phyloP scores from a whole-genome alignment of 1,140 invertebrate genomes.

The Tetramorium parvispinum region DNA sequence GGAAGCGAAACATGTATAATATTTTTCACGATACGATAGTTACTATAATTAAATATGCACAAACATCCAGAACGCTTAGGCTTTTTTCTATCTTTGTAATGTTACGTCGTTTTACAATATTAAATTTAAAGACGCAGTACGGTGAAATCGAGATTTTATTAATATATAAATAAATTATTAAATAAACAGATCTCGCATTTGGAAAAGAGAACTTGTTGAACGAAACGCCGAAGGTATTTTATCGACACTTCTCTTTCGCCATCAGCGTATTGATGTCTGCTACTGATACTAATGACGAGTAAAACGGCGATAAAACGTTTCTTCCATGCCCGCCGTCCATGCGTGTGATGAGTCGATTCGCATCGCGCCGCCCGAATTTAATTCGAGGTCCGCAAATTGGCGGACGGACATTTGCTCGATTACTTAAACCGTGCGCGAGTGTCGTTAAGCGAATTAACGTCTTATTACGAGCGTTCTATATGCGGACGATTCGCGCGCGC shows the following conservation, averaged over 20 bases:
- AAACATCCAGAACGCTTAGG: neutral
- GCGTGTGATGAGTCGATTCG: neutral
- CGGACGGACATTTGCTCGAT: slow-evolving; percentile 22
- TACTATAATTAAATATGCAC: neutral
- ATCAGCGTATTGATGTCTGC: neutral
- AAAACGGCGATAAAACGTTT: neutral
- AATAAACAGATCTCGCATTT: neutral
- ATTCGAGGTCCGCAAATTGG: slow-evolving; percentile 28
- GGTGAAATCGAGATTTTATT: neutral
- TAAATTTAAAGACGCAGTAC: neutral
- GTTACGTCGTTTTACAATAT: too few species aligned
- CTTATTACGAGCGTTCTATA: slow-evolving; percentile 32
- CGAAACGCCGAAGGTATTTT: neutral
- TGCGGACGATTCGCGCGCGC: slow-evolving; percentile 11
- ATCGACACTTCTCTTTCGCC: neutral
- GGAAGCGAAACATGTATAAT: neutral
- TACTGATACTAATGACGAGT: neutral
- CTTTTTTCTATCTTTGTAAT: neutral
- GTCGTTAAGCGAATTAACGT: slow-evolving; percentile 53
- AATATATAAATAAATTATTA: neutral
- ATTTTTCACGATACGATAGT: neutral
- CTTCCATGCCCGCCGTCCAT: neutral
- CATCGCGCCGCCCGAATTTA: neutral
- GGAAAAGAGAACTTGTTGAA: neutral
- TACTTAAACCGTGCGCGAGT: slow-evolving; percentile 8